These are phyloP conservation scores for Nematostella vectensis DNA, from an alignment of 92 coral and sea anemone genomes.

Conservation along the genomic window DNA sequence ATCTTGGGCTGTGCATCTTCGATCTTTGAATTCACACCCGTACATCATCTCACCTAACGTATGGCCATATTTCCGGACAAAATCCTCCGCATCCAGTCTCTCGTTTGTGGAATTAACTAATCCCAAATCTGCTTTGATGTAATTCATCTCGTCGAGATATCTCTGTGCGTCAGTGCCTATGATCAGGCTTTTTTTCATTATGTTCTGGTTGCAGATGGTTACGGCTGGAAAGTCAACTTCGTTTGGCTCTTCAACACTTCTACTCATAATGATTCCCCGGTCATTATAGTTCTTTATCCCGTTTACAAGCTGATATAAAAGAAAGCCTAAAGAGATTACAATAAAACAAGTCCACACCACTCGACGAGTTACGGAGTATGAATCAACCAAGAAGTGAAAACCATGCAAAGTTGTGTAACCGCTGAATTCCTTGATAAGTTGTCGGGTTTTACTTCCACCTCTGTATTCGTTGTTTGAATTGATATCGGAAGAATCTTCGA, in stretches of 20 bases:
- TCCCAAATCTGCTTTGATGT: background rate
- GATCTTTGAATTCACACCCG: background rate
- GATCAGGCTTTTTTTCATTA: constrained; percentile 30
- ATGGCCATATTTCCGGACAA: background rate
- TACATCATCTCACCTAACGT: background rate
- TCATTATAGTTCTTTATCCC: background rate
- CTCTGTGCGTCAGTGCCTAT: constrained; percentile 28
- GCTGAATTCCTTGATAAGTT: too few relatives aligned
- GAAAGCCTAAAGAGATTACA: background rate
- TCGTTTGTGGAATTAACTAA: background rate
- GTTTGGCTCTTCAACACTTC: constrained; percentile 2
- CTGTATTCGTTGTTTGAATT: too few relatives aligned
- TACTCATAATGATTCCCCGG: background rate
- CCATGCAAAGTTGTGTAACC: too few relatives aligned
- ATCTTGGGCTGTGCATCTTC: background rate
- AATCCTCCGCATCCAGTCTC: background rate
- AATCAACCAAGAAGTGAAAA: too few relatives aligned
- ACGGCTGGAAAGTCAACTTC: constrained; percentile 29
- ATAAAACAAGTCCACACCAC: constrained; percentile 5
- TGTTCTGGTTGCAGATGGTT: constrained; percentile 48
- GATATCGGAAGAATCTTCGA: too few relatives aligned
- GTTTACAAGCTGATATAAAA: background rate
- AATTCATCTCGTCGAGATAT: constrained; percentile 30
- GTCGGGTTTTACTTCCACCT: too few relatives aligned
- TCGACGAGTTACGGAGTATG: too few relatives aligned